Percentiles rank a stretch among this genome's conserved stretches.
phyloP scores from a whole-genome alignment of 2,797 vertebrate genomes.

The Chromis chromis region DNA sequence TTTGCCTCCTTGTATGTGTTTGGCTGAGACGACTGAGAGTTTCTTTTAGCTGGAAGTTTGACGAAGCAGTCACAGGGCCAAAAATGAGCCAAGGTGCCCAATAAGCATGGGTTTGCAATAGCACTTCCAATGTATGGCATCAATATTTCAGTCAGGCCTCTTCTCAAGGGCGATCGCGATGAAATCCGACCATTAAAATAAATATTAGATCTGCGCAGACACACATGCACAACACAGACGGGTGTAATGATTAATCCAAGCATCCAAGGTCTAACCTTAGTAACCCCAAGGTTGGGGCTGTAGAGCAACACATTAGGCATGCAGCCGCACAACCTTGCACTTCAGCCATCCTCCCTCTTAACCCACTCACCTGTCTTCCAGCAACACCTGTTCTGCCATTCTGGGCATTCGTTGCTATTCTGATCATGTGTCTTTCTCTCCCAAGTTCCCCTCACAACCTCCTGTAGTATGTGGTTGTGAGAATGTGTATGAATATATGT shows the following conservation, averaged over 20 bases:
- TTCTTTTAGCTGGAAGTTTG: slow-evolving; percentile 37
- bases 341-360: slow-evolving; percentile 51
- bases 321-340: slow-evolving; percentile 71
- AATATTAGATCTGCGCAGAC: slow-evolving; percentile 41
- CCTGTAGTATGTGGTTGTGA: slow-evolving; percentile 41
- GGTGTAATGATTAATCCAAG: slow-evolving; percentile 75
- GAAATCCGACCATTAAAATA: slow-evolving; percentile 52
- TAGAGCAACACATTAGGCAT: slow-evolving; percentile 67
- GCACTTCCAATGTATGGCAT: slow-evolving; percentile 38
- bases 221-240: slow-evolving; percentile 24
- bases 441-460: slow-evolving; percentile 56
- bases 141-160: slow-evolving; percentile 51
- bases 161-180: slow-evolving; percentile 56
- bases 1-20: slow-evolving; percentile 16
- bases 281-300: slow-evolving; percentile 56
- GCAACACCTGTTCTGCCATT: slow-evolving; percentile 71
- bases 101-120: slow-evolving; percentile 11
- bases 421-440: slow-evolving; percentile 64
- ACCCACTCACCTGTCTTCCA: slow-evolving; percentile 73
- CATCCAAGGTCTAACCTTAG: slow-evolving; percentile 63
- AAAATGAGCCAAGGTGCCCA: slow-evolving; percentile 21
- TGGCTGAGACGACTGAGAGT: slow-evolving; percentile 2
- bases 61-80: slow-evolving; percentile 13
- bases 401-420: slow-evolving; percentile 76
- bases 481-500: slow-evolving; percentile 52